Percentiles rank a stretch among this genome's conserved stretches.
These are phyloP conservation scores for Melieria omissa DNA, from an alignment of 2,888 invertebrate species.

Conservation along the genomic window DNA sequence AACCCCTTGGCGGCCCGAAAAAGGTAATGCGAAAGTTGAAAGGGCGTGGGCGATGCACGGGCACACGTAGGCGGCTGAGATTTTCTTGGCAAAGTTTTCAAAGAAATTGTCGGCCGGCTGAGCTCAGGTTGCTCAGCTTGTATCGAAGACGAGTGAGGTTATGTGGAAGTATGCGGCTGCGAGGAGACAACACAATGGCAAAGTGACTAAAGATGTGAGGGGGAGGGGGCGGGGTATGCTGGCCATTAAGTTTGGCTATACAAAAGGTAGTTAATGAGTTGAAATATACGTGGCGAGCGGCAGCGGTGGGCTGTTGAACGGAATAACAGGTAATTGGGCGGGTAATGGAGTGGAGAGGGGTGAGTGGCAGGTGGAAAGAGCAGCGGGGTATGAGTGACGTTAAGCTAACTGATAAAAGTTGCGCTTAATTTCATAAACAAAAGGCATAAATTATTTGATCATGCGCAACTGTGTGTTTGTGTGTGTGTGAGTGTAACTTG, in stretches of 20 bases:
- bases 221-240: too few species aligned
- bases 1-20: constrained; percentile 5
- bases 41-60: neutral
- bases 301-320: constrained; percentile 8
- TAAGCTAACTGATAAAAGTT: neutral
- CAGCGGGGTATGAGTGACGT: neutral
- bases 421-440: constrained; percentile 16
- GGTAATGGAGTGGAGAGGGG: neutral
- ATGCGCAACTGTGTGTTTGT: neutral
- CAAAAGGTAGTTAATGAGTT: constrained; percentile 25
- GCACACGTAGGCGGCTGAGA: too few species aligned
- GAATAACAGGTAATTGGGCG: constrained; percentile 1
- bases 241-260: neutral
- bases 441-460: constrained; percentile 9
- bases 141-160: too few species aligned
- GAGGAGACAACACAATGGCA: too few species aligned
- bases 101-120: too few species aligned
- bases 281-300: constrained; percentile 1
- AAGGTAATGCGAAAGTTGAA: constrained; percentile 11
- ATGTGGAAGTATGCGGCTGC: too few species aligned
- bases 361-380: neutral
- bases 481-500: too few species aligned
- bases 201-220: too few species aligned
- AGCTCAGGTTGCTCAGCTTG: too few species aligned
- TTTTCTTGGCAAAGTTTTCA: too few species aligned